Conservation (phyloP, 2,797 vertebrate species). For the Oreochromis grahami region DNA sequence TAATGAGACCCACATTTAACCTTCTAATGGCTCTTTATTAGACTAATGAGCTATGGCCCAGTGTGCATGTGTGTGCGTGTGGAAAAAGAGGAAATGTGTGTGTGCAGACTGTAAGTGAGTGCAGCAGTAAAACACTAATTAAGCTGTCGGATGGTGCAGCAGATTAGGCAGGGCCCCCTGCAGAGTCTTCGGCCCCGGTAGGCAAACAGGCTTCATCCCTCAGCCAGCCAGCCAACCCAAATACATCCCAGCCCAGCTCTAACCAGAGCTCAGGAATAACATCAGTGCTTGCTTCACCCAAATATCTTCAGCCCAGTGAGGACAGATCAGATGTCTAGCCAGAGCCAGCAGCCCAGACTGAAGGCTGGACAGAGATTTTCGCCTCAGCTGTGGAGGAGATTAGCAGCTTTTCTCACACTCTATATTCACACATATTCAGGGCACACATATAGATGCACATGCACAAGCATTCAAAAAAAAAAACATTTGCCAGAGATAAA, state of each 20-base stretch:
- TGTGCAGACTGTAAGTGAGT: constrained; percentile 38
- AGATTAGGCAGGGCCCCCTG: constrained; percentile 69
- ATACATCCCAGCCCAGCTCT: constrained; percentile 48
- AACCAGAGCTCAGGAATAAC: constrained; percentile 40
- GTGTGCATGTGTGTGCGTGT: constrained; percentile 33
- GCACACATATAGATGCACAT: background rate
- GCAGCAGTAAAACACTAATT: constrained; percentile 68
- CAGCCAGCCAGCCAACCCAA: constrained; percentile 69
- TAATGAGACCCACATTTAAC: constrained; percentile 75
- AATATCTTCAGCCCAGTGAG: constrained; percentile 41
- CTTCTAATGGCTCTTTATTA: constrained; percentile 74
- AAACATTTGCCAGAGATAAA: background rate
- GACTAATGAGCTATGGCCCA: constrained; percentile 65
- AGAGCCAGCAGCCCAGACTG: constrained; percentile 34
- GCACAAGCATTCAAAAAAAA: background rate
- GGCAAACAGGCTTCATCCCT: constrained; percentile 70
- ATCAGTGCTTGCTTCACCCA: constrained; percentile 36
- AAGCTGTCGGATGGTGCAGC: constrained; percentile 72
- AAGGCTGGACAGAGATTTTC: constrained; percentile 8
- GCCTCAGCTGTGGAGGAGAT: constrained; percentile 7
- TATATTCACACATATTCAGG: background rate
- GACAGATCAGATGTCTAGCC: constrained; percentile 41
- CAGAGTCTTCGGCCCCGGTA: constrained; percentile 61
- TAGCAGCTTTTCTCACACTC: constrained; percentile 20
- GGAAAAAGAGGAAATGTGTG: constrained; percentile 10